Conservation (phyloP, 2,113 vertebrate genomes). For the Coryphaenoides rupestris region DNA sequence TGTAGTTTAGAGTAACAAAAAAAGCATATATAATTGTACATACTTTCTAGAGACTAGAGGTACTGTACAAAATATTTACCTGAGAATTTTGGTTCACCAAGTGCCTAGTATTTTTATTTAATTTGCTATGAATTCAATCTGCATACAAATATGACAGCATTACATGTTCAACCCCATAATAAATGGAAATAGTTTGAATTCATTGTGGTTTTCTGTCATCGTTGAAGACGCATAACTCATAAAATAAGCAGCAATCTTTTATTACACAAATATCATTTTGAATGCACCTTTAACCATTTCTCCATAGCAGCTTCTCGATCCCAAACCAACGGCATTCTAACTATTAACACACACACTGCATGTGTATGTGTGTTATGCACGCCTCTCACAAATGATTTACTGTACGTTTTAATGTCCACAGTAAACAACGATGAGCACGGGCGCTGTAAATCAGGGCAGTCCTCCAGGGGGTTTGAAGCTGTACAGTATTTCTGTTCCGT, state of each 20-base stretch:
- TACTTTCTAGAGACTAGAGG: constrained; percentile 43
- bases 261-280: constrained; percentile 37
- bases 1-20: no score
- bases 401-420: no score
- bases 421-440: no score
- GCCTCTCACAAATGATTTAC: no score
- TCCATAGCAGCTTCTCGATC: constrained; percentile 7
- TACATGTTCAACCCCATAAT: constrained; percentile 42
- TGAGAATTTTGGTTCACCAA: constrained; percentile 52
- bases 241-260: constrained; percentile 21
- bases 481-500: no score
- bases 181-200: constrained; percentile 25
- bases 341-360: constrained; percentile 12
- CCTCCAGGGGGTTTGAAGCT: no score
- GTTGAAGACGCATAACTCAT: background rate
- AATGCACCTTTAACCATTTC: constrained; percentile 9
- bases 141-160: constrained; percentile 42
- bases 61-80: constrained; percentile 50
- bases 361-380: background rate
- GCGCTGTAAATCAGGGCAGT: no score
- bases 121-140: constrained; percentile 45
- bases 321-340: constrained; percentile 1
- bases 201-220: background rate
- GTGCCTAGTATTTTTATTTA: constrained; percentile 53
- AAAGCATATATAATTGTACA: constrained; percentile 43